phyloP scores from a whole-genome alignment of 2,888 invertebrate species.

The Drosophila aldrichi region DNA sequence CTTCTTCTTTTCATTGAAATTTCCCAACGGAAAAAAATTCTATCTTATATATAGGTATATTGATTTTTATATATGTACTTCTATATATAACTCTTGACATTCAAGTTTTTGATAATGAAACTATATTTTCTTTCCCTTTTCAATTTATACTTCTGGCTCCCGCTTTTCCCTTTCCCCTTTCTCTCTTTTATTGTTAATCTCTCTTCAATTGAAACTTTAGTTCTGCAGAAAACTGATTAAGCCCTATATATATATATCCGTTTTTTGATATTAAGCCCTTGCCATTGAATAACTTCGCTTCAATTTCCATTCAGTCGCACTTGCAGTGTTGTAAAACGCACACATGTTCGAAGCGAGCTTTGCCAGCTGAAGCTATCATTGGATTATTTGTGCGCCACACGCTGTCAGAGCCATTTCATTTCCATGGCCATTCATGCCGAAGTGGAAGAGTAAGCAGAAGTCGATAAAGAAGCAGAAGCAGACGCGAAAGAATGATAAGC shows the following conservation, averaged over 20 bases:
- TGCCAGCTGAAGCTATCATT: background rate
- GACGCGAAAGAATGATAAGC: conserved; percentile 30
- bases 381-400: background rate
- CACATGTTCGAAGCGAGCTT: background rate
- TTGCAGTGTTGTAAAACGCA: conserved; percentile 3
- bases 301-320: background rate
- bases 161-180: background rate
- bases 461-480: no score
- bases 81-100: background rate
- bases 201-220: background rate
- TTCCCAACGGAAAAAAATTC: no score
- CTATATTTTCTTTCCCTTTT: background rate
- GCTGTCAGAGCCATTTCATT: background rate
- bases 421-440: background rate
- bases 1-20: no score
- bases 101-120: background rate
- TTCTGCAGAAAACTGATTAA: background rate
- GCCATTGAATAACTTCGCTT: background rate
- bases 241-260: background rate
- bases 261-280: background rate
- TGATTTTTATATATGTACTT: no score
- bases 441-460: background rate
- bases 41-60: background rate
- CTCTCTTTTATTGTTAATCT: background rate
- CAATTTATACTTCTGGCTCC: background rate